Evolutionary conservation across 2,797 vertebrate species (phyloP).

Genomic region (Characodon lateralis): DNA sequence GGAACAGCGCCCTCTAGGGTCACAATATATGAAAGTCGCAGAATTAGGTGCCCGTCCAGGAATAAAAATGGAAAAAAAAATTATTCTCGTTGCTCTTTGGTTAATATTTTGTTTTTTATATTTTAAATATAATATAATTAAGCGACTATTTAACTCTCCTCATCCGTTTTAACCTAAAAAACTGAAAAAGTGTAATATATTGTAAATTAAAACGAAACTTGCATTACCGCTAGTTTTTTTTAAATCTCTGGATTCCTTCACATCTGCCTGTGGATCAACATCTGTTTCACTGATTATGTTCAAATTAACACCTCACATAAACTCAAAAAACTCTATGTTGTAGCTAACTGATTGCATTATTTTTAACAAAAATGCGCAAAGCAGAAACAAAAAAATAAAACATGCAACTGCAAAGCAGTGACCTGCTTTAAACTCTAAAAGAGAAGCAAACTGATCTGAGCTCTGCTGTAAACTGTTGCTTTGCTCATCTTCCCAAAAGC

Average conservation of each 20-base stretch:
- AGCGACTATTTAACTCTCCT: too few relatives aligned
- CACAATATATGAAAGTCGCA: background rate
- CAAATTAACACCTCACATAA: background rate
- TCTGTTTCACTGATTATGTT: background rate
- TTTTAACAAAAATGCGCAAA: background rate
- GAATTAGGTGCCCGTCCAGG: background rate
- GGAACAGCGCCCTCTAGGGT: background rate
- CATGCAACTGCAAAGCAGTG: background rate
- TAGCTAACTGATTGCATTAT: background rate
- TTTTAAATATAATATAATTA: background rate
- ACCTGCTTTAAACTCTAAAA: background rate
- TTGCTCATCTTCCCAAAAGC: background rate
- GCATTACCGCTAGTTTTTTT: background rate
- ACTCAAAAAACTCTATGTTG: background rate
- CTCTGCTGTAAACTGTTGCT: background rate
- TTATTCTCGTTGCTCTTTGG: background rate
- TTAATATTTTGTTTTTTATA: background rate
- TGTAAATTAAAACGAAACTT: background rate
- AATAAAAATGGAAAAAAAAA: background rate
- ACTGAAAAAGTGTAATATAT: background rate
- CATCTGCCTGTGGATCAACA: background rate
- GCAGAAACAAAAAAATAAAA: background rate
- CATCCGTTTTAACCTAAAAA: too few relatives aligned
- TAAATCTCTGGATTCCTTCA: too few relatives aligned
- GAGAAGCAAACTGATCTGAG: background rate